Conservation (phyloP, 1,140 invertebrate genomes). For the Drosophila lacertosa region DNA sequence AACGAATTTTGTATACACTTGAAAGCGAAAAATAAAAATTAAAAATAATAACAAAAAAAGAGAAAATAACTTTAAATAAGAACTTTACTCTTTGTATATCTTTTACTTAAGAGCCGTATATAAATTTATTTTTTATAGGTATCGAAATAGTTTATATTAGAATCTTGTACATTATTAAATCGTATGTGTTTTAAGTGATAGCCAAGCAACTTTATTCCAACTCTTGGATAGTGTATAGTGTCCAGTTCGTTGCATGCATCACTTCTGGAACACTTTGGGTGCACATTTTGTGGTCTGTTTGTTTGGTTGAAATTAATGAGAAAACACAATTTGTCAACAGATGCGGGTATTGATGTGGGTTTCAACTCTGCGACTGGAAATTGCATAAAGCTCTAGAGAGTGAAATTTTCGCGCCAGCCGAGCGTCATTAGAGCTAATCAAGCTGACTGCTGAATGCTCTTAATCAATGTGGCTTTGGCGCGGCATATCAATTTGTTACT, state of each 20-base stretch:
- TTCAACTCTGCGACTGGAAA: slow-evolving; percentile 13
- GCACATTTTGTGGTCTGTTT: slow-evolving; percentile 53
- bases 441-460: slow-evolving; percentile 63
- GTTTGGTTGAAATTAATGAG: slow-evolving; percentile 44
- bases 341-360: slow-evolving; percentile 36
- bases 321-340: slow-evolving; percentile 55
- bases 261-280: background rate
- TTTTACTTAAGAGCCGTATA: too few relatives aligned
- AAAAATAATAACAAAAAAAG: background rate
- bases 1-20: slow-evolving; percentile 3
- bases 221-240: background rate
- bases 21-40: background rate
- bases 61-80: too few relatives aligned
- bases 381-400: slow-evolving; percentile 46
- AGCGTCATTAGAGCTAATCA: slow-evolving; percentile 70
- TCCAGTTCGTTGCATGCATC: background rate
- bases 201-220: background rate
- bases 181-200: too few relatives aligned
- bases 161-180: too few relatives aligned
- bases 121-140: too few relatives aligned
- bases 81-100: too few relatives aligned
- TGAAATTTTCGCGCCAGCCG: slow-evolving; percentile 10
- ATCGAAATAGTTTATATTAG: too few relatives aligned
- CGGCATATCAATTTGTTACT: slow-evolving; percentile 68
- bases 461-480: slow-evolving; percentile 72